Evolutionary conservation across 1,140 invertebrate species (phyloP), one percentile per base, ranked within the genome.

Genomic region (Zaprionus ornatus): DNA sequence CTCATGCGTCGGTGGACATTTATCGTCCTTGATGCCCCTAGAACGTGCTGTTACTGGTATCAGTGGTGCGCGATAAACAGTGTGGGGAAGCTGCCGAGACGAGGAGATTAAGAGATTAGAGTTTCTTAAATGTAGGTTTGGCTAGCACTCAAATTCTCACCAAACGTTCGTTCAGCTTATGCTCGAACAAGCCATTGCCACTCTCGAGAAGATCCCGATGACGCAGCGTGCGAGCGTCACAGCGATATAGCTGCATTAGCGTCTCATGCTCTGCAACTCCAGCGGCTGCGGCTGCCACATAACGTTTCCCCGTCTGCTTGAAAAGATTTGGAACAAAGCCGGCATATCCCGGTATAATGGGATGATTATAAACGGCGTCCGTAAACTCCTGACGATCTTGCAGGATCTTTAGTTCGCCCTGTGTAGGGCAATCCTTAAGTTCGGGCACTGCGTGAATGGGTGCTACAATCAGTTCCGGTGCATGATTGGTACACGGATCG

Each of bases 401-500:
- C 1, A 96, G 94, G 1, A 95, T 88, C 60, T 96, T 94, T 21
- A 96, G 93, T 63, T 95, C 95, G 48, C 91, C 93, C 81, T 94
- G 93, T 1, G 94, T 93, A 17, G 95, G 95, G 66, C 94, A 93
- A 27, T 93, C 93, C 42, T 95, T 95, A 94, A 94, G 80, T 94
- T 94, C 59, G 88, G 91, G 17, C 93, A 73, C 62, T 2, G 77
- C 65, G 9, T 90, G 94, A 40, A 94, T 93, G 75, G 96, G 95
- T 0, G 95, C 95, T 4, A 96, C 92, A 25, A 96, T 94, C 1
- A 96, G 93, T 45, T 95, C 94, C 54, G 96, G 95, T 0, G 95
- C 94, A 92, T 96, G 95, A 77, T 94, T 93, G 27, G 95, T 94
- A 54, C 94, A 95, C 13, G 96, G 96, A 93, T 96, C 96, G 63